Evolutionary conservation across 2,797 vertebrate genomes (phyloP).

Genomic region (Sebastes nivosus): DNA sequence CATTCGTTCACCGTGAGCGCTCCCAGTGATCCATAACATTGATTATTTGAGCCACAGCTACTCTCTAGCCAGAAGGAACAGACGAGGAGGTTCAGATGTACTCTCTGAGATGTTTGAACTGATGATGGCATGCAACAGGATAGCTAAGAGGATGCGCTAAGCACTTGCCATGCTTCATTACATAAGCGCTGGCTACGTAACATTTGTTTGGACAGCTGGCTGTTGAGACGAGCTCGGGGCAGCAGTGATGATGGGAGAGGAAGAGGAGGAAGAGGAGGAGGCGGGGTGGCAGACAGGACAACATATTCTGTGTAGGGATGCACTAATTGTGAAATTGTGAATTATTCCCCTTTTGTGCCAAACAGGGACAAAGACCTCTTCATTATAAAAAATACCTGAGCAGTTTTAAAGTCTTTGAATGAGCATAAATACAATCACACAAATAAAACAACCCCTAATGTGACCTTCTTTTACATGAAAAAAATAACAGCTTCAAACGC

Average conservation of each 20-base stretch:
- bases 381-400: too few relatives aligned
- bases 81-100: background rate
- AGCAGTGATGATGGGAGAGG: conserved; percentile 36
- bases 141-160: conserved; percentile 58
- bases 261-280: background rate
- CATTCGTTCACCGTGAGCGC: background rate
- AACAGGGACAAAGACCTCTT: too few relatives aligned
- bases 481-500: too few relatives aligned
- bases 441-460: too few relatives aligned
- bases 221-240: conserved; percentile 61
- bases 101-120: conserved; percentile 17
- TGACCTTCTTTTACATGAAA: too few relatives aligned
- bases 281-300: background rate
- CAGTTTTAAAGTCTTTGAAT: too few relatives aligned
- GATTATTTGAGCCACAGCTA: background rate
- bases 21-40: conserved; percentile 29
- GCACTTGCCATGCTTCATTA: conserved; percentile 67
- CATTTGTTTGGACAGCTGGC: conserved; percentile 80
- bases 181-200: conserved; percentile 75
- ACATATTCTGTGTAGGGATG: background rate
- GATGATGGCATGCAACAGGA: conserved; percentile 40
- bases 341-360: too few relatives aligned
- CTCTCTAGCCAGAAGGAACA: background rate
- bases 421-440: too few relatives aligned
- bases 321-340: too few relatives aligned